These are phyloP conservation scores for Musca vetustissima DNA, from an alignment of 1,140 invertebrate species.

Conservation along the genomic window DNA sequence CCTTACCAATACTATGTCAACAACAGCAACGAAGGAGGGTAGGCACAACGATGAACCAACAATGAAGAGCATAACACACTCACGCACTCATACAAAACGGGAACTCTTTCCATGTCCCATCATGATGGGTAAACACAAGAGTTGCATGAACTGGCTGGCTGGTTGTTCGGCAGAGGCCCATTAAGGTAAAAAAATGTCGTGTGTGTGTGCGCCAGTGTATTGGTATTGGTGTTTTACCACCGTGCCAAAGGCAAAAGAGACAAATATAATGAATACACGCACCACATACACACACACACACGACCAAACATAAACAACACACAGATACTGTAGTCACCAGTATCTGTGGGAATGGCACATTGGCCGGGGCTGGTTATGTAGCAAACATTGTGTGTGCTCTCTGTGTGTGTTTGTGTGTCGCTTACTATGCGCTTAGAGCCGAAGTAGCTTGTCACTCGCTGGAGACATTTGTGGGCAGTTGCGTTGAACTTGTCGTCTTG, in stretches of 20 bases:
- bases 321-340: neutral
- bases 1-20: neutral
- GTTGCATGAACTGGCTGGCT: conserved; percentile 9
- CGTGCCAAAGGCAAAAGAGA: conserved; percentile 19
- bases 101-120: neutral
- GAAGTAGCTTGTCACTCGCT: conserved; percentile 22
- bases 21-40: neutral
- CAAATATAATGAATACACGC: conserved; percentile 2
- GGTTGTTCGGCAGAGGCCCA: neutral
- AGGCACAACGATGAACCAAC: neutral
- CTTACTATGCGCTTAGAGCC: conserved; percentile 10
- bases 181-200: neutral
- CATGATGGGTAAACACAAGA: neutral
- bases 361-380: too few species aligned
- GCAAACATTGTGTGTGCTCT: neutral
- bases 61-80: neutral
- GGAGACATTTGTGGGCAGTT: conserved; percentile 37
- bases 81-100: neutral
- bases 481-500: conserved; percentile 47
- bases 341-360: too few species aligned
- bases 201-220: neutral
- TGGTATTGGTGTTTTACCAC: neutral
- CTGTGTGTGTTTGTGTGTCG: conserved; percentile 2
- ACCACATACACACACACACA: neutral
- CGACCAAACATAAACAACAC: neutral